These are phyloP conservation scores for Clarias batrachus DNA, from an alignment of 2,113 vertebrate species.

Conservation along the genomic window DNA sequence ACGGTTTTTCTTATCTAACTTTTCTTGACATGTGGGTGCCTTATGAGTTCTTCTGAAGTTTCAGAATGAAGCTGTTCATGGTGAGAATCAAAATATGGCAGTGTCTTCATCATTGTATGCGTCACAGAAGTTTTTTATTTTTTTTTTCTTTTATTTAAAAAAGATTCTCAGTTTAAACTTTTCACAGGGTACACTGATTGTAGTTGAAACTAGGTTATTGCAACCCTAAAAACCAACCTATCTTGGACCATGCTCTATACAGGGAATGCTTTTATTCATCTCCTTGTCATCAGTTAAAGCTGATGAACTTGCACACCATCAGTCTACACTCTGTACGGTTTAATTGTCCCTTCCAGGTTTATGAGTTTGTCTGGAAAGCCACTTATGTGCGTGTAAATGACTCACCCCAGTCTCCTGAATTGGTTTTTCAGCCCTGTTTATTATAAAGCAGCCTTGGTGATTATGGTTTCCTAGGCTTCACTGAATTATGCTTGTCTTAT, in stretches of 20 bases:
- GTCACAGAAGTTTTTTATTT: no score
- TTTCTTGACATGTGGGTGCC: constrained; percentile 26
- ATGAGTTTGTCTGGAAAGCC: constrained; percentile 24
- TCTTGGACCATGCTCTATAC: not conserved
- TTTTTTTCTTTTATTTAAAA: no score
- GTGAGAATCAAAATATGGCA: constrained; percentile 3
- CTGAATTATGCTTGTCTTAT: no score
- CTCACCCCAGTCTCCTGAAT: not conserved
- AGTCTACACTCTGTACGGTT: not conserved
- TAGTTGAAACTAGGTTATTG: not conserved
- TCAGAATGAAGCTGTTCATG: constrained; percentile 40
- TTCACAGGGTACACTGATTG: not conserved
- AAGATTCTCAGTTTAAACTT: no score
- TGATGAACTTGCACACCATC: not conserved
- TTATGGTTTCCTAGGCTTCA: not conserved
- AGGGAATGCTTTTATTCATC: not conserved
- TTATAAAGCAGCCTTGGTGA: constrained; percentile 12
- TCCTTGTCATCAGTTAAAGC: not conserved
- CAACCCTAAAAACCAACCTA: not conserved
- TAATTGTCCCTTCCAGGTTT: not conserved
- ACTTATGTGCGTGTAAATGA: constrained; percentile 8
- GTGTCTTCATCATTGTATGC: not conserved
- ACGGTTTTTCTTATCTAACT: constrained; percentile 15
- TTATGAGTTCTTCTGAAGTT: constrained; percentile 44
- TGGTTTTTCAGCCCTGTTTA: constrained; percentile 15